Base-by-base conservation (phyloP, 2,113 vertebrate genomes). In the Hyperoodon ampullatus region DNA sequence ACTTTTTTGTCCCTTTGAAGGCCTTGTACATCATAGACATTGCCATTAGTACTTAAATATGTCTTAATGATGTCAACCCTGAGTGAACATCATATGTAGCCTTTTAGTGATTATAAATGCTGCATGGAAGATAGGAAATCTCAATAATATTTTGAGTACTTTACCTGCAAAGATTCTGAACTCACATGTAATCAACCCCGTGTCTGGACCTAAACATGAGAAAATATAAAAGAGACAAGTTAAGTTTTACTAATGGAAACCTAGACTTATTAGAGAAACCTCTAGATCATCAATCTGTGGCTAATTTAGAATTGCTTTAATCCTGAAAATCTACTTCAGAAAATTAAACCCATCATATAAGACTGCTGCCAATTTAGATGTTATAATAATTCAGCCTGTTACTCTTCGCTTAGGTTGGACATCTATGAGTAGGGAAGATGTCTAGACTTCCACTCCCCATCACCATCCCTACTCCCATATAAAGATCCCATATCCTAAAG, bases 331-430 rank as follows among this genome's bases (percentile, higher is more conserved):
- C 58, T 93, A 30, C 70, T 90, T 91, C 35, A 83, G 39, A 92
- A 96, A 90, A 82, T 81, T 86, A 92, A 86, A 68, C 39, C 8
- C n/a, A 82, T 78, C 53, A 7, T 53, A 87, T 58, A 94, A 23
- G 11, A 94, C 53, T 72, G 68, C n/a, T 78, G 1, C 61, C 55
- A 61, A 30, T 87, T 78, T 66, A 94, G 81, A 28, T 94, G 19
- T 87, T 66, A 74, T 19, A 70, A 63, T 82, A 94, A 92, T 92
- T 94, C 61, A 94, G 24, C 26, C n/a, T 47, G n/a, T 96, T 70
- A 65, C 26, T 72, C 33, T 91, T 91, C 74, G 28, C 39, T 93
- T 61, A 87, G 5, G 68, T 85, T 1, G 58, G 47, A 68, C 14
- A 82, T 21, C 42, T 86, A 19, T 8, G 28, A 93, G 23, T 77